These are phyloP conservation scores for Eulemur rubriventer DNA, from an alignment of 2,797 vertebrate species.

Conservation along the genomic window DNA sequence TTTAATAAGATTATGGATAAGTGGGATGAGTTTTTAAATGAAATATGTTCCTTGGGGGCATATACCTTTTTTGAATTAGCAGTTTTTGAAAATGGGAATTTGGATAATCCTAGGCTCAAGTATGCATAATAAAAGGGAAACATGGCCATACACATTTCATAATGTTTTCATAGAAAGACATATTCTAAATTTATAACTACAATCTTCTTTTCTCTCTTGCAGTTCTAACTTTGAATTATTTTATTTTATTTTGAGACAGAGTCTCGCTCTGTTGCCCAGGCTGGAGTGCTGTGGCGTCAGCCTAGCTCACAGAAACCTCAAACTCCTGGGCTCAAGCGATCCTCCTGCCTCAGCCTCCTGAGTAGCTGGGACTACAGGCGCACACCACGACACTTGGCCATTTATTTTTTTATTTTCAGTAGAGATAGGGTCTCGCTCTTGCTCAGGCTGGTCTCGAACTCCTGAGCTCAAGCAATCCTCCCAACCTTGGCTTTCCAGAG, in stretches of 20 bases:
- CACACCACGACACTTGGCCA: rapidly evolving
- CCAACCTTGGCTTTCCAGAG: too few species aligned
- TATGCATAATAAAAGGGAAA: conserved; percentile 24
- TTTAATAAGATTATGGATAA: conserved; percentile 6
- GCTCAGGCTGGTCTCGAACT: too few species aligned
- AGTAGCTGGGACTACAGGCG: too few species aligned
- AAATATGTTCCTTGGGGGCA: background rate
- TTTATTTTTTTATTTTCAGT: too few species aligned
- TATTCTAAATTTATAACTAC: background rate
- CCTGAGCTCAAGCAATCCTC: too few species aligned
- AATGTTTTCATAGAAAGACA: conserved; percentile 6
- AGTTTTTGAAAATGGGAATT: conserved; percentile 46
- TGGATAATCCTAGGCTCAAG: background rate
- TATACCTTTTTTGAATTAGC: background rate
- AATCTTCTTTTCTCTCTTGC: background rate
- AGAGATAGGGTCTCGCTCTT: too few species aligned
- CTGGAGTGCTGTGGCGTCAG: too few species aligned
- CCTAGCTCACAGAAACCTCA: too few species aligned
- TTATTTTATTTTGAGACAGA: too few species aligned
- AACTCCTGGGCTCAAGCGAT: too few species aligned
- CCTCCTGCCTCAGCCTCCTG: too few species aligned
- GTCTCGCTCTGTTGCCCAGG: too few species aligned
- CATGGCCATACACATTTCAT: background rate
- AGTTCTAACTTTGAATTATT: background rate
- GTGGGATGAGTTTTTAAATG: background rate